phyloP scores from a whole-genome alignment of 2,888 invertebrate genomes.

The Oxycera nigricornis region DNA sequence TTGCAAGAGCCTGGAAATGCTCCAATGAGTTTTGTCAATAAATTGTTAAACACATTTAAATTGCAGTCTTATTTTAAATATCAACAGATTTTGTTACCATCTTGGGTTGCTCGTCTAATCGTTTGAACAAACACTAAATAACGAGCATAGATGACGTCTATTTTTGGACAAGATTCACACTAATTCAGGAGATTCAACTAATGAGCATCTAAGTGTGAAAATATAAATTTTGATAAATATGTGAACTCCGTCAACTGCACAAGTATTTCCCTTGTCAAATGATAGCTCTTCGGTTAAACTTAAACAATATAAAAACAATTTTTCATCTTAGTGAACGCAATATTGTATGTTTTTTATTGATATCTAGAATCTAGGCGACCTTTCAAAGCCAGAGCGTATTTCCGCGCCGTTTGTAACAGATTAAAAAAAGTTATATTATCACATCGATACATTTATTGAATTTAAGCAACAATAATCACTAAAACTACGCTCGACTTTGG shows the following conservation, averaged over 20 bases:
- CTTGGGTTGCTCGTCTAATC: neutral
- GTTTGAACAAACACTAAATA: neutral
- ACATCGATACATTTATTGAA: no score
- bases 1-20: neutral
- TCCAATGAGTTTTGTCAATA: slow-evolving; percentile 5
- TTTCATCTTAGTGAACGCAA: no score
- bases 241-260: no score
- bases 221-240: no score
- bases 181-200: neutral
- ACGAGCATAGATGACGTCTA: neutral
- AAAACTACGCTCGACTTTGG: neutral
- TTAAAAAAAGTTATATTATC: no score
- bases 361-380: no score
- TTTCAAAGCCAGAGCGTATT: no score
- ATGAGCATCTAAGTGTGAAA: slow-evolving; percentile 9
- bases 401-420: no score
- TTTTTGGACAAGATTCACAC: neutral
- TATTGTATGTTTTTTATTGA: no score
- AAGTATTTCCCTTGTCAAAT: no score
- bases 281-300: no score
- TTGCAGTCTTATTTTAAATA: neutral
- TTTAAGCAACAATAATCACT: neutral
- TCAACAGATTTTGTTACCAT: neutral
- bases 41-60: neutral
- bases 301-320: no score